Conservation (phyloP, 1,140 invertebrate genomes). For the Drosophila micromelanica region DNA sequence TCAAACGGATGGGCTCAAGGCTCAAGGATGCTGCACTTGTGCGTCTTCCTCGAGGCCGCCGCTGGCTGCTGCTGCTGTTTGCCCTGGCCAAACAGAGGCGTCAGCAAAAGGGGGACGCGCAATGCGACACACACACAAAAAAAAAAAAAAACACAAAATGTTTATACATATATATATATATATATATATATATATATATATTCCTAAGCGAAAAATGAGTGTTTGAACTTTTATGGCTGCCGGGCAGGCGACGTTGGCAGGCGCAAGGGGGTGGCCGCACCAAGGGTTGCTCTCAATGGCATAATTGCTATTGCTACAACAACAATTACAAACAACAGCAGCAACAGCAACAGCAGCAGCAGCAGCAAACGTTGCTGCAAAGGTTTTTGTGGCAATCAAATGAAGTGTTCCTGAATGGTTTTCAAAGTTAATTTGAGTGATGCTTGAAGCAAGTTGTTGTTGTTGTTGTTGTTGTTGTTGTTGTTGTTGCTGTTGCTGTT, state of each 20-base stretch:
- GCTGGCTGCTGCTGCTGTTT: conserved; percentile 64
- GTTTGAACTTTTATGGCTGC: conserved; percentile 83
- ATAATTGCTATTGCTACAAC: conserved; percentile 83
- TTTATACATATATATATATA: conserved; percentile 11
- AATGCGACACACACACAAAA: conserved; percentile 18
- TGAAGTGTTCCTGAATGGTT: conserved; percentile 84
- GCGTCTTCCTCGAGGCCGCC: conserved; percentile 52
- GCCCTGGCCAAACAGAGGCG: conserved; percentile 55
- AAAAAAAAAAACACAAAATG: conserved; percentile 24
- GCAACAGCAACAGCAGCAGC: conserved; percentile 9
- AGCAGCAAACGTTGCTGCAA: conserved; percentile 12
- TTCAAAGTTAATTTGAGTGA: conserved; percentile 84
- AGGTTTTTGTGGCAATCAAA: conserved; percentile 79
- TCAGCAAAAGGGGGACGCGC: conserved; percentile 1
- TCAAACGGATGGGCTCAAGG: conserved; percentile 56
- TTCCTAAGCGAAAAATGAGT: conserved; percentile 82
- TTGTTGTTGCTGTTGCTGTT: conserved; percentile 13
- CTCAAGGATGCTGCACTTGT: conserved; percentile 65
- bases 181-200: conserved; percentile 43
- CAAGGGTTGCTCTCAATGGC: conserved; percentile 69
- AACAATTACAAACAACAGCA: conserved; percentile 75
- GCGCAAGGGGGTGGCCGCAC: conserved; percentile 2
- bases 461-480: conserved; percentile 3
- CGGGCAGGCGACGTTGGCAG: conserved; percentile 17
- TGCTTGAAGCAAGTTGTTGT: conserved; percentile 56